phyloP scores from a whole-genome alignment of 1,140 invertebrate species.

The Uloborus diversus region DNA sequence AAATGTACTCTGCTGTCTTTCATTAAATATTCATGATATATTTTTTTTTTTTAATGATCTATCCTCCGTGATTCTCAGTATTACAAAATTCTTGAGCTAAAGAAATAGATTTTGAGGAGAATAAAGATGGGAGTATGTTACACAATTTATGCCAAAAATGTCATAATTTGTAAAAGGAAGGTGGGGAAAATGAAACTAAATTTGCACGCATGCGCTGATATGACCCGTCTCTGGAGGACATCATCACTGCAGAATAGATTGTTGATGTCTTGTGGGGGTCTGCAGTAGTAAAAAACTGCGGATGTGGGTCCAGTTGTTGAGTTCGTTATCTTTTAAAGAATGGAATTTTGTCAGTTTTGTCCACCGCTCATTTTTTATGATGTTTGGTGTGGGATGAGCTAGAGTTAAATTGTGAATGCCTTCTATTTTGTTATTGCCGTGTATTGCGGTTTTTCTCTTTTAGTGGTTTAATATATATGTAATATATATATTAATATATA shows the following conservation, averaged over 20 bases:
- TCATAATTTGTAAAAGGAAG: too few species aligned
- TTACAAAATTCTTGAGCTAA: too few species aligned
- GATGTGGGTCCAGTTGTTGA: constrained; percentile 46
- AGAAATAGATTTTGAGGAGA: too few species aligned
- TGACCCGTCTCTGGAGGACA: constrained; percentile 45
- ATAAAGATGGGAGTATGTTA: too few species aligned
- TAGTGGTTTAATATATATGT: constrained; percentile 44
- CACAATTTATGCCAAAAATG: too few species aligned
- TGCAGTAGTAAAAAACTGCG: constrained; percentile 37
- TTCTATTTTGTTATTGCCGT: constrained; percentile 52
- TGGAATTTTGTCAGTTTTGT: constrained; percentile 48
- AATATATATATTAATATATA: constrained; percentile 42
- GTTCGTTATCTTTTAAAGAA: constrained; percentile 50
- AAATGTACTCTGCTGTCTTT: too few species aligned
- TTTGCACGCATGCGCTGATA: constrained; percentile 34
- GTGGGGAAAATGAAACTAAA: too few species aligned
- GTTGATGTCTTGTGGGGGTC: constrained; percentile 14
- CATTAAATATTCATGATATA: too few species aligned
- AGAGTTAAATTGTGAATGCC: constrained; percentile 37
- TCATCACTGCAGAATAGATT: constrained; percentile 49
- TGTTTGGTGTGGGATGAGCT: constrained; percentile 50
- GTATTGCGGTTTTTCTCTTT: constrained; percentile 28
- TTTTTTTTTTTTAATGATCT: too few species aligned
- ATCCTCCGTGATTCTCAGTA: too few species aligned
- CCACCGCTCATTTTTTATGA: constrained; percentile 51